Evolutionary conservation across 2,797 vertebrate genomes (phyloP), one percentile per base, ranked within the genome.

Genomic region (Falco columbarius): DNA sequence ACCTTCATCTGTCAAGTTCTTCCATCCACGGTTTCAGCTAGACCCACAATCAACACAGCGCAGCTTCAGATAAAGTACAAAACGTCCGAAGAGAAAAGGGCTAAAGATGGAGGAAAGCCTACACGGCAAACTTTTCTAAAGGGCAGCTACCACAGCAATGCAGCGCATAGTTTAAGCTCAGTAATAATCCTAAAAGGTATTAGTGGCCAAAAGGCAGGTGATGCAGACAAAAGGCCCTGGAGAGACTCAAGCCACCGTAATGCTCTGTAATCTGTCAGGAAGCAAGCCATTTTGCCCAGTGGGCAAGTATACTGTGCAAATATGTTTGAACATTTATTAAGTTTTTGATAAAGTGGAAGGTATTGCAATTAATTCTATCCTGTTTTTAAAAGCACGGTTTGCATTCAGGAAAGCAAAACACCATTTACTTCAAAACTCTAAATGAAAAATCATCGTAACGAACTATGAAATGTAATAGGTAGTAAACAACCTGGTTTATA

Each of bases 401-500:
- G 52, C 13, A 38, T 27, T 44, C n/a, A 59, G n/a, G 61, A 38
- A 34, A 34, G 24, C 22, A 22, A 34, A 76, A 13, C 8, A 8
- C 1, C 13, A 2, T 19, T 83, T 49, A 23, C 23, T 38, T 40
- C 46, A 36, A 23, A 89, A 36, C 24, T n/a, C 2, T 0, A 15
- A 67, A 24, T 15, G 26, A 63, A 66, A 81, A 51, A 7, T 14
- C 54, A 58, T 32, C 3, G 2, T 21, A 34, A 26, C 6, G 1
- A 86, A 36, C 44, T 13, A 44, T 1, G 29, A 63, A 86, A 52
- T 5, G 2, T 1, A 81, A 38, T 5, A 38, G 71, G 77, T 4
- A 90, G 59, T 18, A 40, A 85, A 15, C 73, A 76, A 26, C 23
- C 59, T 26, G 40, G 8, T 75, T 61, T 34, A 44, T 46, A 79